Base-by-base conservation (phyloP, 1,140 invertebrate genomes). In the Lepeophtheirus salmonis region DNA sequence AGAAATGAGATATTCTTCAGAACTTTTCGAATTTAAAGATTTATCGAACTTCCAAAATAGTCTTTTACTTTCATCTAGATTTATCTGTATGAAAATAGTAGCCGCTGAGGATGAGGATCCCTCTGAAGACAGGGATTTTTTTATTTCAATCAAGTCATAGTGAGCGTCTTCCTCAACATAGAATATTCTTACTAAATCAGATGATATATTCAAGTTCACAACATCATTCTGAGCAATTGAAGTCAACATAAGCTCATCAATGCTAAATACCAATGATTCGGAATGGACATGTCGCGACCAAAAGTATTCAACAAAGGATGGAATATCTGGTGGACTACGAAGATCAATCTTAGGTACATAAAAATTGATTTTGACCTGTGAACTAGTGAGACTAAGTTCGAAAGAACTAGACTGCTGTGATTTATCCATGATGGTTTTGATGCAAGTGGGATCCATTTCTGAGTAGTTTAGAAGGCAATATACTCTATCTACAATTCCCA, bases 221-320 rank as follows among this genome's bases (percentile, higher is more conserved):
- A 10, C 50, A 22, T 18, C 16, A 52, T 16, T 52, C n/a, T 52
- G 4, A 21, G 20, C 50, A 22, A 10, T 22, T 4, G 6, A 13
- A 10, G n/a, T 52, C 4, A 22, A 16, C 12, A 4, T 4, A 10
- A 52, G 50, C 6, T 10, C 50, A 6, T 16, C 10, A 4, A 16
- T 14, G 6, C n/a, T n/a, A 10, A 41, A 41, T 41, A 41, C n/a
- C 6, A 26, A 55, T 2, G 50, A 12, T 22, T 61, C 59, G 10
- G 59, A 50, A 30, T 61, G 59, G 54, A 61, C 23, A 6, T 61
- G 54, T 22, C 59, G 16, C 2, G 50, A 14, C 59, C 59, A 61
- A 53, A 61, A 61, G 50, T 14, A 3, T 2, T 21, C 14, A 1
- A 54, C 20, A 30, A 22, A 61, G 14, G 60, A 20, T 2, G 13